Evolutionary conservation across 35 echinoderm and acorn worm species (phyloP).

Genomic region (Ptychodera flava): DNA sequence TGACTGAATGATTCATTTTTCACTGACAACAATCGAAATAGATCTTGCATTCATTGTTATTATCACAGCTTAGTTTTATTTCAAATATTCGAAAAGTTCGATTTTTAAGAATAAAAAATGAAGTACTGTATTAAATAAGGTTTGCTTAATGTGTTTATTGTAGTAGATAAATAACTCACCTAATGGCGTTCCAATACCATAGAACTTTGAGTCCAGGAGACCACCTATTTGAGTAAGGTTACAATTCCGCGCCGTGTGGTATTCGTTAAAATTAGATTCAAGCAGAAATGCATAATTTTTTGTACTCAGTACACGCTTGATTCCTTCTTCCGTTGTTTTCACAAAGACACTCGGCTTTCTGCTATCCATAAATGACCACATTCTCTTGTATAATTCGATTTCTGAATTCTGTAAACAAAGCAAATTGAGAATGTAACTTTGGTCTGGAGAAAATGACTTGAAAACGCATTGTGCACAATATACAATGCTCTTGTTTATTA

Average conservation of each 20-base stretch:
- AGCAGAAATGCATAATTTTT: constrained; percentile 97
- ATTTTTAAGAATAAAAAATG: too few species aligned
- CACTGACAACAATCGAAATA: too few species aligned
- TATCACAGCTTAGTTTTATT: too few species aligned
- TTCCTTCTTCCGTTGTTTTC: constrained; percentile 63
- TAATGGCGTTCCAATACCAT: constrained; percentile 79
- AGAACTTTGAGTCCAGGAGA: constrained; percentile 80
- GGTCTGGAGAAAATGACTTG: too few species aligned
- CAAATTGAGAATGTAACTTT: too few species aligned
- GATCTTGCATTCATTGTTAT: too few species aligned
- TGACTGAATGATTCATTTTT: too few species aligned
- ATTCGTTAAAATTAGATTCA: constrained; percentile 92
- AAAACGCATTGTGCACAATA: too few species aligned
- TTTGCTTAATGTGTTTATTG: too few species aligned
- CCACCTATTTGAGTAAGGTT: constrained; percentile 95
- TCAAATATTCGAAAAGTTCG: too few species aligned
- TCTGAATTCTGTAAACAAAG: constrained; percentile 66
- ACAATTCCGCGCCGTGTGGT: constrained; percentile 64
- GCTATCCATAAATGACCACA: constrained; percentile 84
- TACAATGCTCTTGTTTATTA: too few species aligned
- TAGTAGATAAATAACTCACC: constrained; percentile 88
- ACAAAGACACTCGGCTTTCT: constrained; percentile 48
- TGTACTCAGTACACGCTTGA: constrained; percentile 50
- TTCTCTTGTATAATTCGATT: constrained; percentile 76
- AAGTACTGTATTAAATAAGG: too few species aligned